phyloP scores from a whole-genome alignment of 1,140 invertebrate species.

The Teleogryllus occipitalis region DNA sequence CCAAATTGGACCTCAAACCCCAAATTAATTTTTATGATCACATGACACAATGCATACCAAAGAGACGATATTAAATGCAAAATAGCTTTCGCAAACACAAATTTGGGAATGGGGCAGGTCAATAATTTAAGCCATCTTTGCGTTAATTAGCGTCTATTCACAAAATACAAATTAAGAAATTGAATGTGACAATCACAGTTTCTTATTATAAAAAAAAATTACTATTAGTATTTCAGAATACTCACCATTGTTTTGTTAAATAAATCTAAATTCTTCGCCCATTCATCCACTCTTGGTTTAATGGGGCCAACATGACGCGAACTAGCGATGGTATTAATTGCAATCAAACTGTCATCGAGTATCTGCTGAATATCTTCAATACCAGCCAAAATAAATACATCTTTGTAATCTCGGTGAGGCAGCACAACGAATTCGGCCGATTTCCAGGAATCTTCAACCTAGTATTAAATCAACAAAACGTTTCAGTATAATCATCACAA shows the following conservation, averaged over 20 bases:
- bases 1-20: no score
- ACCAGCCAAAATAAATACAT: constrained; percentile 71
- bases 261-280: constrained; percentile 61
- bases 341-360: constrained; percentile 78
- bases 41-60: no score
- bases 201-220: neutral
- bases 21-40: no score
- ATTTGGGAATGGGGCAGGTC: no score
- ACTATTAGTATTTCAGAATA: neutral
- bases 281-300: constrained; percentile 69
- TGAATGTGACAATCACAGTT: no score
- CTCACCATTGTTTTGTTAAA: constrained; percentile 66
- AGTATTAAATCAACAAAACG: neutral
- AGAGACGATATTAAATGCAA: no score
- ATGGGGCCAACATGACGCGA: constrained; percentile 76
- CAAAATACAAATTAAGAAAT: no score
- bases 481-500: neutral
- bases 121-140: no score
- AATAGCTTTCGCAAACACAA: no score
- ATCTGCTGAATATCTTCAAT: constrained; percentile 74
- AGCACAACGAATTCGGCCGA: constrained; percentile 65
- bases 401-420: constrained; percentile 67
- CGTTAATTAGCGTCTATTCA: no score
- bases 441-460: constrained; percentile 76
- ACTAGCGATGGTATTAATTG: constrained; percentile 73